Evolutionary conservation across 2,113 vertebrate species (phyloP).

Genomic region (Scalopus aquaticus): DNA sequence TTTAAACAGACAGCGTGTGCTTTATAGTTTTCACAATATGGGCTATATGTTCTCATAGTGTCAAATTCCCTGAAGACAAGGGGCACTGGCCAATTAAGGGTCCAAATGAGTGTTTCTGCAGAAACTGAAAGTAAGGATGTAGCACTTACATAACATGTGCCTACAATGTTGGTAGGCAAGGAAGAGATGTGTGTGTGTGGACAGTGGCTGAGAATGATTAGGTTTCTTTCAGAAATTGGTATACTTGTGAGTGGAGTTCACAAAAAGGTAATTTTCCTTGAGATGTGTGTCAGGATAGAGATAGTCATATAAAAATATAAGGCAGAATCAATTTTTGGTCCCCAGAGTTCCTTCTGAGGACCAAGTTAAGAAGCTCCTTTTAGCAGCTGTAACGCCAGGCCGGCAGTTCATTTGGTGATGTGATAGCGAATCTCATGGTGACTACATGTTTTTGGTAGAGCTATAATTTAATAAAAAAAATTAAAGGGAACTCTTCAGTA

Average conservation of each 20-base stretch:
- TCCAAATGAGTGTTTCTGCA: neutral
- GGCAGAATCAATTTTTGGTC: neutral
- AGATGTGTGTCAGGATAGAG: neutral
- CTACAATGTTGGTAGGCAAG: neutral
- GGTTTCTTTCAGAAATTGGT: neutral
- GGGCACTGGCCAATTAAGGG: neutral
- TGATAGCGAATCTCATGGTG: neutral
- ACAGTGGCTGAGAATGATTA: neutral
- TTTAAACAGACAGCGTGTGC: constrained; percentile 7
- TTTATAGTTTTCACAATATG: neutral
- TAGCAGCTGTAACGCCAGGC: neutral
- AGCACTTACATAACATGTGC: rapidly evolving
- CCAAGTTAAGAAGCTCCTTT: neutral
- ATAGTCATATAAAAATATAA: neutral
- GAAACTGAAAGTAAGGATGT: neutral
- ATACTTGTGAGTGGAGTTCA: neutral
- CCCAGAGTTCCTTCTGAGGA: neutral
- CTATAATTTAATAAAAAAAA: constrained; percentile 59
- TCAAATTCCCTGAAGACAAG: neutral
- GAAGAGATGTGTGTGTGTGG: neutral
- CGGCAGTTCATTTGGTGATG: neutral
- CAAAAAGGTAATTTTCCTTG: neutral
- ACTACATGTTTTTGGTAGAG: neutral
- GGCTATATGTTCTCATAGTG: neutral
- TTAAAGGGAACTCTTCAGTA: constrained; percentile 52